Conservation (phyloP, 2,888 invertebrate genomes). For the Norana najaformis region DNA sequence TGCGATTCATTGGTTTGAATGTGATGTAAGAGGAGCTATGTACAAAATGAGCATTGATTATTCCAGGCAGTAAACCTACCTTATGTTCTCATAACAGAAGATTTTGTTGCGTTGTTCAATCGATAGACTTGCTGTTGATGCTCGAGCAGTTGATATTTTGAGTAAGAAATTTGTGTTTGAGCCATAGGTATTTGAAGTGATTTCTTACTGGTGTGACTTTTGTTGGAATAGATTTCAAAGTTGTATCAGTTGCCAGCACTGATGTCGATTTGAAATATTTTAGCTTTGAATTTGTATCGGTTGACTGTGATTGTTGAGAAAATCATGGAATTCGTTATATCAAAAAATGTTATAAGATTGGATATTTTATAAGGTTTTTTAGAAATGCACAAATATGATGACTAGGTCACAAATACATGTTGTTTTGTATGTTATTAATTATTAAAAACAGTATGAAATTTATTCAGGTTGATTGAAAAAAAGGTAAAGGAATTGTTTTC, state of each 20-base stretch:
- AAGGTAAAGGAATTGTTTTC: background rate
- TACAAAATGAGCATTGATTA: background rate
- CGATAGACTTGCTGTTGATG: too few relatives aligned
- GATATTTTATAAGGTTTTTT: background rate
- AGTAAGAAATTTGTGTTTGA: background rate
- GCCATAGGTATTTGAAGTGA: background rate
- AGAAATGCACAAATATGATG: background rate
- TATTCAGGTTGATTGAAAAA: background rate
- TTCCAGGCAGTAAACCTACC: background rate
- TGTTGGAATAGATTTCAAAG: background rate
- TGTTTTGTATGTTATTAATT: background rate
- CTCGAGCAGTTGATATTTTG: background rate
- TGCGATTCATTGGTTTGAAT: background rate
- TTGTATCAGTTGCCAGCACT: background rate
- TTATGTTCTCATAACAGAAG: background rate
- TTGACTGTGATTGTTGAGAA: background rate
- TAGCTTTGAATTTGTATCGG: background rate
- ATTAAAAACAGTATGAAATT: background rate
- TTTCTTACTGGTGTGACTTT: background rate
- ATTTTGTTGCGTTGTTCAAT: background rate
- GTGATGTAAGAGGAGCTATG: background rate
- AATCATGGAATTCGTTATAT: background rate
- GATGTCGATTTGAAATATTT: background rate
- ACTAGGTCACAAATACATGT: background rate
- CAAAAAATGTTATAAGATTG: background rate